These are phyloP conservation scores for Thymelicus lineola DNA, from an alignment of 2,888 invertebrate genomes.

Conservation along the genomic window DNA sequence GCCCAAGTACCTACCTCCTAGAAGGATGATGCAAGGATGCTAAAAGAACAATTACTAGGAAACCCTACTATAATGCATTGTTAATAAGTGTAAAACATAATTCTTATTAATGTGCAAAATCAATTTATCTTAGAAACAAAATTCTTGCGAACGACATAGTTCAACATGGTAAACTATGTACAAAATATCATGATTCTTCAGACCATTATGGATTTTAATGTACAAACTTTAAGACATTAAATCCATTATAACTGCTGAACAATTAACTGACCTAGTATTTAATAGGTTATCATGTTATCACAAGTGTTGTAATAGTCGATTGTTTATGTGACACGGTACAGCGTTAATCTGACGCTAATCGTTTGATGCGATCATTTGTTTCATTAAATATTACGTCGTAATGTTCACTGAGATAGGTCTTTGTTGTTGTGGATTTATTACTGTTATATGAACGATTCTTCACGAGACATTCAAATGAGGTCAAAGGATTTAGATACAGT, in stretches of 20 bases:
- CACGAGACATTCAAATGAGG: no score
- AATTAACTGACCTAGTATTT: conserved; percentile 14
- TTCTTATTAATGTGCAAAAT: no score
- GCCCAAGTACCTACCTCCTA: no score
- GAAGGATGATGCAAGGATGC: no score
- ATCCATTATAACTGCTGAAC: background rate
- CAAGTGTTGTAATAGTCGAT: conserved; percentile 1
- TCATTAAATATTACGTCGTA: conserved; percentile 6
- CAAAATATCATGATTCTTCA: background rate
- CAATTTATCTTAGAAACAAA: no score
- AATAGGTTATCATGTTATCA: conserved; percentile 20
- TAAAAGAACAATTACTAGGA: no score
- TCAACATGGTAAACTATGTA: background rate
- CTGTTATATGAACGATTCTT: background rate
- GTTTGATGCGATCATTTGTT: conserved; percentile 14
- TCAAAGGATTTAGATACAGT: no score
- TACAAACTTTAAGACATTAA: background rate
- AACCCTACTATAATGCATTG: no score
- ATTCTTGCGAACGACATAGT: background rate
- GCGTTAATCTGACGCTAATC: conserved; percentile 30
- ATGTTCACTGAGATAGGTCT: background rate
- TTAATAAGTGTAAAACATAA: no score
- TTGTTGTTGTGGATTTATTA: conserved; percentile 10
- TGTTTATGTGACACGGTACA: conserved; percentile 9
- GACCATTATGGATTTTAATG: background rate